Evolutionary conservation across 35 echinoderm and acorn worm genomes (phyloP), one percentile per base, ranked within the genome.

Genomic region (Lytechinus pictus): DNA sequence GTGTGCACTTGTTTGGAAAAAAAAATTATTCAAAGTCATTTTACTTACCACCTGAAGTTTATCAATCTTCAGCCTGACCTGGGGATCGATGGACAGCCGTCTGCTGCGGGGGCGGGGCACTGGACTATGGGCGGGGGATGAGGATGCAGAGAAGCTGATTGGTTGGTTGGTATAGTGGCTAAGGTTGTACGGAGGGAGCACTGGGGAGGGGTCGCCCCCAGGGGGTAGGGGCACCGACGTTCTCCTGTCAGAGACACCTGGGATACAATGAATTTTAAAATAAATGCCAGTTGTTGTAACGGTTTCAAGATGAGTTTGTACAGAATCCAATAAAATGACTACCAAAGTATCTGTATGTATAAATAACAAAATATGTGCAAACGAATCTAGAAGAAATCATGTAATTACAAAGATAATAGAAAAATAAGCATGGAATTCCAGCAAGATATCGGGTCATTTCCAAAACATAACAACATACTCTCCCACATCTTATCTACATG

Each of bases 21-120:
- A 94, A 61, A 66, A 94, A 1, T 24, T 8, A 66, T 28, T 9
- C 29, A 27, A 66, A n/a, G 12, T 54, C 28, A 86, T 52, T 44
- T 44, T 56, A 93, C 96, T 97, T 96, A 99, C 98, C 97, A 97
- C 97, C 97, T 99, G 94, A 55, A 99, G 91, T 94, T 99, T 99
- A 24, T 97, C 98, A 52, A 99, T 95, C 94, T 86, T 96, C 19
- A 99, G 89, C 51, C 97, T 95, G 66, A 99, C 94, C 86, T 95
- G 94, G 21, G 98, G 97, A 57, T 99, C 98, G 71, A 99, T 94
- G 8, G 98, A 99, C 1, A 99, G 86, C 10, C 98, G 58, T 79
- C 98, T 96, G 29, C 95, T 79, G 19, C 95, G 95, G 29, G 98
- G 90, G 60, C 87, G 52, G 54, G 52, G 86, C 54, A 4, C 12